phyloP scores from a whole-genome alignment of 2,113 vertebrate species.

The Erythrolamprus reginae region DNA sequence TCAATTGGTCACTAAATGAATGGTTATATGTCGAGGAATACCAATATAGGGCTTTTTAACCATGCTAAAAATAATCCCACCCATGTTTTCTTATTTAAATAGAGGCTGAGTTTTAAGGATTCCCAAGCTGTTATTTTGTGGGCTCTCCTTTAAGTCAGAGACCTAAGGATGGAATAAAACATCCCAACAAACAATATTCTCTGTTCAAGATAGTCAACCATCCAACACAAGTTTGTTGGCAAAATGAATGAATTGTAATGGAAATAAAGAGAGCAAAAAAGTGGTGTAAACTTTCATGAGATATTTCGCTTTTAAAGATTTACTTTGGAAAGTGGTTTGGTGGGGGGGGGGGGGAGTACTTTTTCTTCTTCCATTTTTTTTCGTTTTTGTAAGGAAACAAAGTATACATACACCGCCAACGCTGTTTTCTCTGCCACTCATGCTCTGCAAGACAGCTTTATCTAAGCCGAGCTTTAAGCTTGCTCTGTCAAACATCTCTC shows the following conservation, averaged over 20 bases:
- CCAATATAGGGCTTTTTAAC: not conserved
- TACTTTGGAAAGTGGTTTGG: not conserved
- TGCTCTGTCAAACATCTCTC: constrained; percentile 97
- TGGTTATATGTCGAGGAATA: not conserved
- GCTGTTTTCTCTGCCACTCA: constrained; percentile 95
- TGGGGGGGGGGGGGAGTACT: not conserved
- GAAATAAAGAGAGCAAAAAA: not conserved
- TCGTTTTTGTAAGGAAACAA: not conserved
- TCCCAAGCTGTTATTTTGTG: not conserved
- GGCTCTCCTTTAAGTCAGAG: not conserved
- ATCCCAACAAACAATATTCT: not conserved
- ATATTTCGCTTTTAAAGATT: not conserved
- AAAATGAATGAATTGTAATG: not conserved
- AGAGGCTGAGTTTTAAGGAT: not conserved
- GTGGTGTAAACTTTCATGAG: not conserved
- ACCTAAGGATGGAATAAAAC: not conserved
- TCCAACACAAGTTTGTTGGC: not conserved
- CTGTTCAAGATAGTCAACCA: not conserved
- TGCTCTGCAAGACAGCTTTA: constrained; percentile 97
- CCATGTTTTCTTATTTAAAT: not conserved
- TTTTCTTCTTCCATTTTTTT: not conserved
- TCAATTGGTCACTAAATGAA: not conserved
- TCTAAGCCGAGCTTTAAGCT: constrained; percentile 95
- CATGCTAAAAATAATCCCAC: too few species aligned
- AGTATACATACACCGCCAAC: constrained; percentile 83